These are phyloP conservation scores for Hyla sarda DNA, from an alignment of 2,113 vertebrate species.

Conservation along the genomic window DNA sequence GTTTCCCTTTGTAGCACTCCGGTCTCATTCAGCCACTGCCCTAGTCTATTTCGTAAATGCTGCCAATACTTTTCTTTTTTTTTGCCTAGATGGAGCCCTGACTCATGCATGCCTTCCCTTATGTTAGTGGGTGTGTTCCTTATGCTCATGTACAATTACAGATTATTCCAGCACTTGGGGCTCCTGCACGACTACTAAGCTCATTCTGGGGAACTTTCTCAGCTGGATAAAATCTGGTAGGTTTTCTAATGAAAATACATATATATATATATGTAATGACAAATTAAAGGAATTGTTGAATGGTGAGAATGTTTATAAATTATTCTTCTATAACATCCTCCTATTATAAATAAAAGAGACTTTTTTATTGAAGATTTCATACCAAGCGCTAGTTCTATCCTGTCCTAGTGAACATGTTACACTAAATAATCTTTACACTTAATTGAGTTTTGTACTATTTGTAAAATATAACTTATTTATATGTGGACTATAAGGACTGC, in stretches of 20 bases:
- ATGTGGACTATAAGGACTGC: not conserved
- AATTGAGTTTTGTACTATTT: not conserved
- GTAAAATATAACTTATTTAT: not conserved
- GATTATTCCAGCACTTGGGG: constrained; percentile 51
- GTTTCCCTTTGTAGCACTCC: not conserved
- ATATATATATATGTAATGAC: not conserved
- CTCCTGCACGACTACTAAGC: not conserved
- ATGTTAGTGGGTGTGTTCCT: constrained; percentile 42
- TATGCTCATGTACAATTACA: constrained; percentile 32
- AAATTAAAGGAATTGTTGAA: not conserved
- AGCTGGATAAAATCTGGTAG: constrained; percentile 16
- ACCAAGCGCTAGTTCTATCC: not conserved
- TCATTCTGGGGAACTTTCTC: not conserved
- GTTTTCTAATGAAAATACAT: not conserved
- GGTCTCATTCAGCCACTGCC: constrained; percentile 19
- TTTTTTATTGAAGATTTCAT: not conserved
- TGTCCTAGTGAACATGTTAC: not conserved
- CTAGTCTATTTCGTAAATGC: not conserved
- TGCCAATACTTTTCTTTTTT: constrained; percentile 50
- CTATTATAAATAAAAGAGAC: not conserved
- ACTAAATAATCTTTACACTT: not conserved
- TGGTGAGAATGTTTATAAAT: not conserved
- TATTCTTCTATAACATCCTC: not conserved
- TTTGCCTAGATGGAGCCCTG: constrained; percentile 21
- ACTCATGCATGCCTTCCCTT: constrained; percentile 49